phyloP scores from a whole-genome alignment of 2,797 vertebrate genomes.

The Falco rusticolus region DNA sequence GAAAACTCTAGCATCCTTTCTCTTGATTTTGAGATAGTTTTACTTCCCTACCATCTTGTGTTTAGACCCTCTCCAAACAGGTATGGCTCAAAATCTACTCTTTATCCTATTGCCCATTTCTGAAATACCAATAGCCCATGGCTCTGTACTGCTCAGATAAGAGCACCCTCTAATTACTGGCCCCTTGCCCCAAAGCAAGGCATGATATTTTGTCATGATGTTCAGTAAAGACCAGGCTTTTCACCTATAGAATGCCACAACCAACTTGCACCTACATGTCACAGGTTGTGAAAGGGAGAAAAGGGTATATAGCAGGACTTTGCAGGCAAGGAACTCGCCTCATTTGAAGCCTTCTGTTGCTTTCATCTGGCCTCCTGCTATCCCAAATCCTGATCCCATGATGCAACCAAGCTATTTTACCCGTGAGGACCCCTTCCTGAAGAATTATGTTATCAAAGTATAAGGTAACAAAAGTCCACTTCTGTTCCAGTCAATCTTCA shows the following conservation, averaged over 20 bases:
- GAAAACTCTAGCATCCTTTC: not conserved
- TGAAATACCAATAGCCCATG: not conserved
- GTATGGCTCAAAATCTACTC: not conserved
- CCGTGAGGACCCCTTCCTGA: not conserved
- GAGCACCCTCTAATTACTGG: not conserved
- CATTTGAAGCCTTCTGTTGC: not conserved
- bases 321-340: not conserved
- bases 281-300: not conserved
- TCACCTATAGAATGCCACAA: not conserved
- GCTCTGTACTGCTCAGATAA: not conserved
- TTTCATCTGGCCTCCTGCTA: not conserved
- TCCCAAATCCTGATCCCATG: not conserved
- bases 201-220: not conserved
- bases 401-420: not conserved
- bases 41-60: not conserved
- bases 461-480: not conserved
- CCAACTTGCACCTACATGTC: not conserved
- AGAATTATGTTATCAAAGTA: not conserved
- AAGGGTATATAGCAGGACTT: not conserved
- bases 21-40: not conserved
- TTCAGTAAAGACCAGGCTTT: not conserved
- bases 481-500: not conserved
- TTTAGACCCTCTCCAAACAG: not conserved
- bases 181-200: not conserved
- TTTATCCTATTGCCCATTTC: not conserved